phyloP scores from a whole-genome alignment of 2,888 invertebrate genomes.

The Pediacus dermestoides region DNA sequence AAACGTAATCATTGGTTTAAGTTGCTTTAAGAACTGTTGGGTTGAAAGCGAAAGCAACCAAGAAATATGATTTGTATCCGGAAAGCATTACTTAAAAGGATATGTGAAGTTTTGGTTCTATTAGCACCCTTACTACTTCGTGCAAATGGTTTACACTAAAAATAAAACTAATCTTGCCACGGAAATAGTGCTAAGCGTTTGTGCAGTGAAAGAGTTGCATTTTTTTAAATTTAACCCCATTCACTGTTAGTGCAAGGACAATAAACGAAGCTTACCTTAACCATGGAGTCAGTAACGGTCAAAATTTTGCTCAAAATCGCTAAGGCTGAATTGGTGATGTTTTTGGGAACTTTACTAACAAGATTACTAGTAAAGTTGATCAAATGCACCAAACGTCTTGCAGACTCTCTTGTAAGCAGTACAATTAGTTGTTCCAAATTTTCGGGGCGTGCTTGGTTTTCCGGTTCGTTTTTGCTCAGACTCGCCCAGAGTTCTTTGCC shows the following conservation, averaged over 20 bases:
- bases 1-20: constrained; percentile 11
- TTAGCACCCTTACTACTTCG: constrained; percentile 21
- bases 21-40: constrained; percentile 21
- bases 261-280: constrained; percentile 56
- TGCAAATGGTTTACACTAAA: constrained; percentile 11
- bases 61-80: constrained; percentile 33
- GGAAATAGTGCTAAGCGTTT: no score
- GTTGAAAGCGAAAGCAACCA: constrained; percentile 28
- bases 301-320: constrained; percentile 55
- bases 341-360: constrained; percentile 56
- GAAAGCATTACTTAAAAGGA: constrained; percentile 40
- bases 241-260: not conserved
- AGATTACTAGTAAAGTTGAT: constrained; percentile 66
- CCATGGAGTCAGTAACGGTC: constrained; percentile 58
- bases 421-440: constrained; percentile 76
- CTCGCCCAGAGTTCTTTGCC: constrained; percentile 68
- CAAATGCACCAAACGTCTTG: constrained; percentile 72
- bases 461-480: constrained; percentile 74
- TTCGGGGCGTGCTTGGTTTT: constrained; percentile 77
- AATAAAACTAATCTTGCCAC: constrained; percentile 12
- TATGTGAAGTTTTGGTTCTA: constrained; percentile 29
- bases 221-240: constrained; percentile 1
- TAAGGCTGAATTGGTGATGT: constrained; percentile 33
- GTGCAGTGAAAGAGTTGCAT: not conserved
- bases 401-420: constrained; percentile 72